Evolutionary conservation across 2,888 invertebrate species (phyloP).

Genomic region (Gnatocerus cornutus): DNA sequence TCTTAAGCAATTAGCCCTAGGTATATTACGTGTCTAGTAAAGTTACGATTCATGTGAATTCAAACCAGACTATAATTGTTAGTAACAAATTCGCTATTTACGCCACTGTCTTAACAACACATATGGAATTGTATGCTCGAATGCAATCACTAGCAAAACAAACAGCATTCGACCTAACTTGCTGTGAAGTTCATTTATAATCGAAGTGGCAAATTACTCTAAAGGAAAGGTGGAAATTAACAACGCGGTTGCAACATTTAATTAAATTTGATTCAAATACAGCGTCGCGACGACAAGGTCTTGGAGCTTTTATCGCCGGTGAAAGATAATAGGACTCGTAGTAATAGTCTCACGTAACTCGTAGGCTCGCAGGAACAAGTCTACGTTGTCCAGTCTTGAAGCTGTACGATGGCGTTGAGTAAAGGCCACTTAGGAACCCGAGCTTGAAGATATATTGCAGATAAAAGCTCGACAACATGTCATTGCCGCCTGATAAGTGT

Average conservation of each 20-base stretch:
- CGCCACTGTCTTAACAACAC: constrained; percentile 49
- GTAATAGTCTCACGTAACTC: constrained; percentile 51
- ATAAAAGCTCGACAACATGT: constrained; percentile 52
- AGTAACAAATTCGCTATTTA: constrained; percentile 50
- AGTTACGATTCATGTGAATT: constrained; percentile 64
- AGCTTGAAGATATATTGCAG: constrained; percentile 52
- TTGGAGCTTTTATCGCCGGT: constrained; percentile 30
- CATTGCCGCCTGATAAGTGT: constrained; percentile 51
- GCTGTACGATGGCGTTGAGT: constrained; percentile 47
- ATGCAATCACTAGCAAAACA: constrained; percentile 48
- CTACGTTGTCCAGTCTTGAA: constrained; percentile 48
- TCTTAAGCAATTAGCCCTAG: constrained; percentile 69
- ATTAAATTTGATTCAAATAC: constrained; percentile 43
- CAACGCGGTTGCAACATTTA: constrained; percentile 23
- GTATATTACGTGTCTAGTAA: constrained; percentile 66
- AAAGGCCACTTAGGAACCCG: constrained; percentile 52
- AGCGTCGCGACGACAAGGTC: constrained; percentile 42
- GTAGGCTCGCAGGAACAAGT: constrained; percentile 47
- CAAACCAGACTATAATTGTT: constrained; percentile 59
- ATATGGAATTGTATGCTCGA: constrained; percentile 42
- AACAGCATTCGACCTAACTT: constrained; percentile 33
- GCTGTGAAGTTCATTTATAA: constrained; percentile 43
- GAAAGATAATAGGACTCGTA: constrained; percentile 49
- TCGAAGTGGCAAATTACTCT: constrained; percentile 41
- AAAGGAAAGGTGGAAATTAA: constrained; percentile 25